Evolutionary conservation across 2,797 vertebrate species (phyloP).

Genomic region (Jordanella pulchra): DNA sequence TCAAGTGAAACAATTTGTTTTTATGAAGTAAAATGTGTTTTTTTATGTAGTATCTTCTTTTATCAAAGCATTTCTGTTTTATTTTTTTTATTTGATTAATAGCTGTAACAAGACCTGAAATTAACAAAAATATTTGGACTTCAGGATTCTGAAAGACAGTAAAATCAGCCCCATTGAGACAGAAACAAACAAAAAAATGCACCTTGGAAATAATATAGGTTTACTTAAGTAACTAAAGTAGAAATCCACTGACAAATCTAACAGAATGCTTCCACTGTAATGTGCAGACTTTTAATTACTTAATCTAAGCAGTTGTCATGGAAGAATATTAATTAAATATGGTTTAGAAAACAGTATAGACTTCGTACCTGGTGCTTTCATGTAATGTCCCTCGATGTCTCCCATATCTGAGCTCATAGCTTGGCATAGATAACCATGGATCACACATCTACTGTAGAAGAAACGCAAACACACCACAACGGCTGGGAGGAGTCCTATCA

Average conservation of each 20-base stretch:
- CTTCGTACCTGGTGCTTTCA: slow-evolving; percentile 45
- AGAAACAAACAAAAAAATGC: background rate
- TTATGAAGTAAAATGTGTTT: background rate
- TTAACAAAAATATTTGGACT: background rate
- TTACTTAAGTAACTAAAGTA: background rate
- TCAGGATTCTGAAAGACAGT: background rate
- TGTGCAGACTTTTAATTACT: background rate
- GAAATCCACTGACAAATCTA: background rate
- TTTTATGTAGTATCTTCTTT: background rate
- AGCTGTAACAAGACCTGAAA: no score
- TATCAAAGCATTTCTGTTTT: background rate
- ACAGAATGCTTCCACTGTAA: background rate
- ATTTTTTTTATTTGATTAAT: no score
- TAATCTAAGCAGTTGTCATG: background rate
- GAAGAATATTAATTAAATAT: background rate
- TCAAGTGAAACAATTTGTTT: background rate
- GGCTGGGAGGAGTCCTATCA: slow-evolving; percentile 52
- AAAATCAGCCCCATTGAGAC: background rate
- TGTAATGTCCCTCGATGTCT: slow-evolving; percentile 56
- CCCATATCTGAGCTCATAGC: slow-evolving; percentile 54
- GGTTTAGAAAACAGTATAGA: background rate
- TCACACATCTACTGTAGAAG: slow-evolving; percentile 52
- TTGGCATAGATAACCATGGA: slow-evolving; percentile 29
- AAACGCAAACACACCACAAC: slow-evolving; percentile 47
- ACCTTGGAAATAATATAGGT: background rate